Evolutionary conservation across 2,113 vertebrate genomes (phyloP), one percentile per base, ranked within the genome.

Genomic region (Grammomys dolichurus): DNA sequence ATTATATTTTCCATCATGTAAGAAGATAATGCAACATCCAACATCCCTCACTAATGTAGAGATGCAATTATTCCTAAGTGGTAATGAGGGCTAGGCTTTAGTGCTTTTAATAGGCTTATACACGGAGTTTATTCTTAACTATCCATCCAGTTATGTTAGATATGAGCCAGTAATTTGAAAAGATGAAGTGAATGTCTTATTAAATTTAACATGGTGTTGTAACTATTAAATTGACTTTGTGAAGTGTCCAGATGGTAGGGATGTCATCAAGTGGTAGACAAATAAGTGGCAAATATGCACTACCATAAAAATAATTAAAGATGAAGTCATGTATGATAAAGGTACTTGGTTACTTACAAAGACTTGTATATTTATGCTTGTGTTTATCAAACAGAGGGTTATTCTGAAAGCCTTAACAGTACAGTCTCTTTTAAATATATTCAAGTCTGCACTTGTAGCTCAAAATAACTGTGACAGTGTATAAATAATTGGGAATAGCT

Each of bases 1-100:
- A 63, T 95, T 94, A 95, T 72, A 86, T 91, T 89, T 73, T 85
- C 51, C 31, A n/a, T 1, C 7, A 17, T 81, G 46, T 58, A 80
- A 91, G 73, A 90, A 88, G 43, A 85, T 5, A 92, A 48, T 63
- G 7, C 24, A 89, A 67, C 54, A 92, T 33, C 9, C 36, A 97
- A 24, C 31, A 77, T 73, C 14, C 36, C 28, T 43, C 73, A 51
- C 19, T 88, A 90, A 90, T 78, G 36, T 10, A 81, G 36, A 97
- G 7, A 94, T 91, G 33, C 88, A 93, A 80, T 95, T 96, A 96
- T 88, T 94, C 40, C 73, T 36, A 63, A 77, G 81, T 94, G 70
- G 22, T 97, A 96, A 96, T 82, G 60, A 97, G 54, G 76, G 67
- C 90, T 97, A 94, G 81, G 80, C 13, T 85, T 96, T 72, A 96